phyloP scores from a whole-genome alignment of 2,888 invertebrate species.

The Plusia festucae region DNA sequence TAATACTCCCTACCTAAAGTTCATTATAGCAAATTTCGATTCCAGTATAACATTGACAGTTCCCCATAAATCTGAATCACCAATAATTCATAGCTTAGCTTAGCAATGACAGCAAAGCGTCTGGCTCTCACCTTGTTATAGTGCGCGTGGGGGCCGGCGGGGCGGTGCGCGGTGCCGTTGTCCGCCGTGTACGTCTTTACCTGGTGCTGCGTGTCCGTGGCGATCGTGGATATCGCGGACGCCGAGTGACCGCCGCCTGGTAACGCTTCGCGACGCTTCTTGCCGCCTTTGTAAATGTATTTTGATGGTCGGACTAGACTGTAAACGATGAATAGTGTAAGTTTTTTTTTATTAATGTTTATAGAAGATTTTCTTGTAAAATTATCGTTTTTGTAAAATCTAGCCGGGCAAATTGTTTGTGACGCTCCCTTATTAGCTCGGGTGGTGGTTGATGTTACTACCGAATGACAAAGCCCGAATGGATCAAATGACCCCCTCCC shows the following conservation, averaged over 20 bases:
- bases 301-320: constrained; percentile 85
- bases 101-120: constrained; percentile 74
- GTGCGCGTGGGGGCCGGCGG: constrained; percentile 94
- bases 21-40: neutral
- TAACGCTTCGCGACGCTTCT: constrained; percentile 83
- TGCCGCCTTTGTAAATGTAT: constrained; percentile 85
- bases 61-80: constrained; percentile 2
- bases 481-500: too few relatives aligned
- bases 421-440: too few relatives aligned
- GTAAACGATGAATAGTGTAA: constrained; percentile 39
- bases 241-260: constrained; percentile 74
- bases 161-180: constrained; percentile 95
- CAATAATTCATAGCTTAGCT: constrained; percentile 47
- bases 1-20: too few relatives aligned
- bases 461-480: too few relatives aligned
- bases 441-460: too few relatives aligned
- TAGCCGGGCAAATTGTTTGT: too few relatives aligned
- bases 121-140: constrained; percentile 96
- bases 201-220: constrained; percentile 94
- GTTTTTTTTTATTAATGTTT: neutral
- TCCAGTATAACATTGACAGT: neutral
- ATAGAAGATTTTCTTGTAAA: too few relatives aligned
- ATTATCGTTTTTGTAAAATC: too few relatives aligned
- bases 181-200: constrained; percentile 98
- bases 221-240: constrained; percentile 88